phyloP scores from a whole-genome alignment of 2,797 vertebrate species.

The Fundulus diaphanus region DNA sequence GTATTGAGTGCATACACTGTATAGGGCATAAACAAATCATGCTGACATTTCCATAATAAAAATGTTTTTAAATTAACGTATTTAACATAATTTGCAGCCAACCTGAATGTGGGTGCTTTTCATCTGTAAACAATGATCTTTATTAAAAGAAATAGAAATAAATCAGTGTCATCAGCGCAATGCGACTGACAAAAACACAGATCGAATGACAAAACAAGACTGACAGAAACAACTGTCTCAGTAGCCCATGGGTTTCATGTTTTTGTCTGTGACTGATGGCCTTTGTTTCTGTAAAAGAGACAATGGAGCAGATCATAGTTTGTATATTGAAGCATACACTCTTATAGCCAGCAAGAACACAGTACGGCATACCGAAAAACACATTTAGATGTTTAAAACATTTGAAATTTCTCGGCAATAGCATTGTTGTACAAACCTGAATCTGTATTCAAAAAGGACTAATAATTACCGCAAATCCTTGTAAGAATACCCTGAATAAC shows the following conservation, averaged over 20 bases:
- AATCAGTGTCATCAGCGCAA: too few relatives aligned
- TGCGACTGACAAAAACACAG: too few relatives aligned
- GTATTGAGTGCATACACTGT: too few relatives aligned
- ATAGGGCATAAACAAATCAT: too few relatives aligned
- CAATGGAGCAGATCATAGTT: constrained; percentile 6
- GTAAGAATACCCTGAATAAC: not conserved
- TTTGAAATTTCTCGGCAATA: not conserved
- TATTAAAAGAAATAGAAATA: too few relatives aligned
- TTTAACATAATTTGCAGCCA: too few relatives aligned
- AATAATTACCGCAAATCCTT: not conserved
- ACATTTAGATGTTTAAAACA: not conserved
- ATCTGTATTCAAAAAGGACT: not conserved
- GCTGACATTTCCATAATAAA: too few relatives aligned
- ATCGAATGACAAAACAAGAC: constrained; percentile 20
- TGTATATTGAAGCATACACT: not conserved
- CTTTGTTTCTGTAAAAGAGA: constrained; percentile 9
- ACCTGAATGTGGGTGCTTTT: too few relatives aligned
- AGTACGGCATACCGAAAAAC: not conserved
- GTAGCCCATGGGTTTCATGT: constrained; percentile 1
- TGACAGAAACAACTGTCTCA: constrained; percentile 41
- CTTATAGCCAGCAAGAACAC: not conserved
- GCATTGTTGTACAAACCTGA: not conserved
- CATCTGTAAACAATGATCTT: too few relatives aligned
- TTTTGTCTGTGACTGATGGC: constrained; percentile 32
- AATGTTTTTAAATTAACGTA: too few relatives aligned